Evolutionary conservation across 2,113 vertebrate genomes (phyloP).

Genomic region (Pteropus alecto): DNA sequence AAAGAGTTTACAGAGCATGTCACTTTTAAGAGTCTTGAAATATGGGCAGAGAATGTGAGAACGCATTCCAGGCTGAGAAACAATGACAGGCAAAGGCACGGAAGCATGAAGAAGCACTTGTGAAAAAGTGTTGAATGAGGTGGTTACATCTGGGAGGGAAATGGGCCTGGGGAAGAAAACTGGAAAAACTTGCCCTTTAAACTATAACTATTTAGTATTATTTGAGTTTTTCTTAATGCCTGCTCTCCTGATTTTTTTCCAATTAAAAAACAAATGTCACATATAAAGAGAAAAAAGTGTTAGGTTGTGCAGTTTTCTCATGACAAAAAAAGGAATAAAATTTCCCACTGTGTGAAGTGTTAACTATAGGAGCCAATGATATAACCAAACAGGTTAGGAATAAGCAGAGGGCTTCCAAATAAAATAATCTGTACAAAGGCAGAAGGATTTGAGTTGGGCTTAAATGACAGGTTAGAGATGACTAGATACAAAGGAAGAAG

Average conservation of each 20-base stretch:
- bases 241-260: not conserved
- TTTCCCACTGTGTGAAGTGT: not conserved
- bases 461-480: slow-evolving; percentile 1
- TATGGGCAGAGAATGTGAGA: not conserved
- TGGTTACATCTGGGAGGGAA: not conserved
- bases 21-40: not conserved
- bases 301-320: not conserved
- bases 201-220: not conserved
- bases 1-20: not conserved
- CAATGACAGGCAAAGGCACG: not conserved
- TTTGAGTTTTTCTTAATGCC: not conserved
- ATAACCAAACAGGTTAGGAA: not conserved
- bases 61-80: not conserved
- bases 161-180: not conserved
- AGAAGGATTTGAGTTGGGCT: not conserved
- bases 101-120: not conserved
- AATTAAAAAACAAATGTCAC: not conserved
- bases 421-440: not conserved
- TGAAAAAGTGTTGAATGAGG: not conserved
- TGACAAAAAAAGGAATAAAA: not conserved
- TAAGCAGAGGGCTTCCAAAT: not conserved
- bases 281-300: not conserved
- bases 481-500: not conserved
- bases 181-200: not conserved
- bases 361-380: not conserved